These are phyloP conservation scores for Calliopsis andreniformis DNA, from an alignment of 1,140 invertebrate genomes.

Conservation along the genomic window DNA sequence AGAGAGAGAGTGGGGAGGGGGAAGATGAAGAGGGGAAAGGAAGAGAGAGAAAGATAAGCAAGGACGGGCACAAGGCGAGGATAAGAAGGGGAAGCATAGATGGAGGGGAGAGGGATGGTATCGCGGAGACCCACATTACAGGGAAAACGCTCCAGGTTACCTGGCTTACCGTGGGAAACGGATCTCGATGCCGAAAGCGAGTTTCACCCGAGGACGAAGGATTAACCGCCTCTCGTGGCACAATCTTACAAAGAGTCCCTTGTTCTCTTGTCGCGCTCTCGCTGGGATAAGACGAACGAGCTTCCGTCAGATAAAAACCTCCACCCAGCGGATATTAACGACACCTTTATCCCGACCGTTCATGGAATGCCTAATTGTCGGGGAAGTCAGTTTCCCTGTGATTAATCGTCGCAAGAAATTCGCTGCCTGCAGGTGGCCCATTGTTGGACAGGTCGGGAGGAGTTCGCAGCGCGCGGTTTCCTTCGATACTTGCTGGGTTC, in stretches of 20 bases:
- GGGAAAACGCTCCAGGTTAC: constrained; percentile 63
- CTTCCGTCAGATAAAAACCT: constrained; percentile 24
- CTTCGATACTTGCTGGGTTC: too few species aligned
- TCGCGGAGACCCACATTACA: constrained; percentile 33
- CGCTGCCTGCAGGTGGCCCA: not conserved
- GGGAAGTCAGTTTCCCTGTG: constrained; percentile 4
- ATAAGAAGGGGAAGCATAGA: not conserved
- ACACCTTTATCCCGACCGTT: constrained; percentile 2
- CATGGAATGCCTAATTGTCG: not conserved
- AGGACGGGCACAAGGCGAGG: not conserved
- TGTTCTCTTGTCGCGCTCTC: constrained; percentile 44
- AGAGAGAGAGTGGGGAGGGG: not conserved
- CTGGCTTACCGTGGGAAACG: constrained; percentile 76
- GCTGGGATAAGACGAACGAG: not conserved
- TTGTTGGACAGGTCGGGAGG: too few species aligned
- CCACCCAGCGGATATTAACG: constrained; percentile 34
- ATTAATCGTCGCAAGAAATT: constrained; percentile 11
- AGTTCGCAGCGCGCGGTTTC: too few species aligned
- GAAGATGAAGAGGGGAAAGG: not conserved
- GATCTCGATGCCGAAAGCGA: constrained; percentile 67
- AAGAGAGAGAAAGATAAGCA: too few species aligned
- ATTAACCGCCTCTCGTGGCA: constrained; percentile 54
- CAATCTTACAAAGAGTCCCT: constrained; percentile 66
- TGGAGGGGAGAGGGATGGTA: constrained; percentile 6
- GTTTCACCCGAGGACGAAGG: constrained; percentile 66